These are phyloP conservation scores for Anolis carolinensis DNA, from an alignment of 2,113 vertebrate species.

Conservation along the genomic window DNA sequence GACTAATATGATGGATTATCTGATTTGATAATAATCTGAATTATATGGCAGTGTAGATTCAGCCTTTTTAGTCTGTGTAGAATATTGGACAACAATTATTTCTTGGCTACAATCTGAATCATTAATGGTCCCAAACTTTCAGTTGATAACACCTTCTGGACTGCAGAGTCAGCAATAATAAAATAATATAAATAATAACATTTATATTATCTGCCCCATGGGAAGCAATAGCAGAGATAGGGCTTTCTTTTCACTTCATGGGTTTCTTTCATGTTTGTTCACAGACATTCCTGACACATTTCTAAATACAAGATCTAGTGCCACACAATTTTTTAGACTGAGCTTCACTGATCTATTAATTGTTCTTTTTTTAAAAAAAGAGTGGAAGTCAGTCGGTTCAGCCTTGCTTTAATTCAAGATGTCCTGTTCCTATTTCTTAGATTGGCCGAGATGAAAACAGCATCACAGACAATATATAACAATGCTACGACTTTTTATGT, in stretches of 20 bases:
- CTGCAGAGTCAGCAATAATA: no score
- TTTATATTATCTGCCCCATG: neutral
- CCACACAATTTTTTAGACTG: neutral
- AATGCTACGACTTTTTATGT: constrained; percentile 16
- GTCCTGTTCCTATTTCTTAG: constrained; percentile 6
- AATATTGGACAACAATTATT: no score
- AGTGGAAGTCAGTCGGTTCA: neutral
- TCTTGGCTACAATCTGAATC: no score
- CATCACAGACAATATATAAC: neutral
- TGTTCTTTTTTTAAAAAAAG: neutral
- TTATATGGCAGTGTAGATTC: no score
- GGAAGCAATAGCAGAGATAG: neutral
- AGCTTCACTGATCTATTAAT: neutral
- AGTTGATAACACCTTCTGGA: no score
- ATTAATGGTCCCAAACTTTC: no score
- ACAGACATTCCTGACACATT: neutral
- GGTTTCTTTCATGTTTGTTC: neutral
- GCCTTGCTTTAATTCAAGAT: neutral
- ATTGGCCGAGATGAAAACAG: neutral
- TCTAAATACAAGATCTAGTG: neutral
- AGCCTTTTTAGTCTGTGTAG: no score
- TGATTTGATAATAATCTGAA: no score
- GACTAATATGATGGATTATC: no score
- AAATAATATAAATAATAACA: no score
- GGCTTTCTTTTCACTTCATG: neutral